phyloP scores from a whole-genome alignment of 37 sponge, comb jelly and placozoan genomes.

The Aplysina aerophoba region DNA sequence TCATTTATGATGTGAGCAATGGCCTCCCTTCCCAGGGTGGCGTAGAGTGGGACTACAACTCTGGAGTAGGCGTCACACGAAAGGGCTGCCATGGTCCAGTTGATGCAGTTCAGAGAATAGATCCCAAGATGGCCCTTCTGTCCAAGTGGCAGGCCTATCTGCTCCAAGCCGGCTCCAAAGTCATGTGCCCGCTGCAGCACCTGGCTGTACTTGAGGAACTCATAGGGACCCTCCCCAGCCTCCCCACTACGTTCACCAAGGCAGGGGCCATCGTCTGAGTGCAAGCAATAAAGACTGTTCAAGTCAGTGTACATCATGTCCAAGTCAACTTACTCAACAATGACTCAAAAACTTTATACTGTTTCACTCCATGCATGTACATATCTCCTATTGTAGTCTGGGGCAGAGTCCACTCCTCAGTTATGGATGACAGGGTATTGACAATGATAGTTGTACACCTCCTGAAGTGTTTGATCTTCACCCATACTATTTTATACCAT shows the following conservation, averaged over 20 bases:
- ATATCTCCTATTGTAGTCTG: no score
- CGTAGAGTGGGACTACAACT: conserved; percentile 93
- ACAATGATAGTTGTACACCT: no score
- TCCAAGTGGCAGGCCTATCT: conserved; percentile 69
- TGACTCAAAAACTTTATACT: no score
- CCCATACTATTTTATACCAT: no score
- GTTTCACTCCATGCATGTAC: no score
- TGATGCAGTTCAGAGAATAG: conserved; percentile 62
- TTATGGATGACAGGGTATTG: no score
- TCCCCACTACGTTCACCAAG: conserved; percentile 68
- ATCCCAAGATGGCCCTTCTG: conserved; percentile 85
- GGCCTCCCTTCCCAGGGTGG: conserved; percentile 94
- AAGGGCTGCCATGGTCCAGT: conserved; percentile 89
- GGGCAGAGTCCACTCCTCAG: no score
- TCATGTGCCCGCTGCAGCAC: conserved; percentile 58
- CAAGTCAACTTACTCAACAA: no score
- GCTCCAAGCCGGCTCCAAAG: conserved; percentile 86
- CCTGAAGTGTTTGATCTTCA: no score
- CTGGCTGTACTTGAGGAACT: conserved; percentile 77
- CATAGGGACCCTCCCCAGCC: conserved; percentile 48
- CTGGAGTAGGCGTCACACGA: conserved; percentile 83
- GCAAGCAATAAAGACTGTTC: no score
- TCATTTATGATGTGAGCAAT: conserved; percentile 89
- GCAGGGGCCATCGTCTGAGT: conserved; percentile 72
- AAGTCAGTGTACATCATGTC: no score